These are phyloP conservation scores for Myrmecophaga tridactyla DNA, from an alignment of 2,113 vertebrate genomes.

Conservation along the genomic window DNA sequence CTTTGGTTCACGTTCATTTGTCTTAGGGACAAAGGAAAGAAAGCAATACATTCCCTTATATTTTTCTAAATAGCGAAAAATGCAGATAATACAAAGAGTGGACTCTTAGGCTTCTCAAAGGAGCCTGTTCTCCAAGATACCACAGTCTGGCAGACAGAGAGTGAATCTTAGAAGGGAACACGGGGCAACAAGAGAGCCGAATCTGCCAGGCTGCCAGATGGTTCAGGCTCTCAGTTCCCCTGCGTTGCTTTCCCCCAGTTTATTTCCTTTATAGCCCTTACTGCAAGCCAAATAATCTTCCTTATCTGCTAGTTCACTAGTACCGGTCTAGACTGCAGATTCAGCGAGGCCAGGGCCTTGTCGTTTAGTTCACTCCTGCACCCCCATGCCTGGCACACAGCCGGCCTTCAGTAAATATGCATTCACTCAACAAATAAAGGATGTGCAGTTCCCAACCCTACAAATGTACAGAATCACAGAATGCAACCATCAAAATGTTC, in stretches of 20 bases:
- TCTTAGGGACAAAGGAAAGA: not conserved
- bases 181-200: accelerated
- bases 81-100: not conserved
- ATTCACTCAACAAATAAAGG: not conserved
- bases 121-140: not conserved
- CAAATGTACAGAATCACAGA: not conserved
- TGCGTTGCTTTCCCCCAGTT: not conserved
- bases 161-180: not conserved
- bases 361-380: too few relatives aligned
- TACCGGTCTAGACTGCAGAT: not conserved
- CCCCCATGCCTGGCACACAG: not conserved
- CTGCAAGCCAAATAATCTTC: too few relatives aligned
- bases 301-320: too few relatives aligned
- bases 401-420: not conserved
- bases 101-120: not conserved
- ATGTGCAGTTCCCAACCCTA: not conserved
- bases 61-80: not conserved
- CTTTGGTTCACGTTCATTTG: not conserved
- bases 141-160: too few relatives aligned
- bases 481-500: not conserved
- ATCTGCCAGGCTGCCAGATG: not conserved
- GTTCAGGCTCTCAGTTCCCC: too few relatives aligned
- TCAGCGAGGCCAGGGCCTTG: too few relatives aligned
- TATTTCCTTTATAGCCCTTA: accelerated
- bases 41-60: not conserved